phyloP scores from a whole-genome alignment of 2,888 invertebrate genomes.

The Tetragonisca angustula region DNA sequence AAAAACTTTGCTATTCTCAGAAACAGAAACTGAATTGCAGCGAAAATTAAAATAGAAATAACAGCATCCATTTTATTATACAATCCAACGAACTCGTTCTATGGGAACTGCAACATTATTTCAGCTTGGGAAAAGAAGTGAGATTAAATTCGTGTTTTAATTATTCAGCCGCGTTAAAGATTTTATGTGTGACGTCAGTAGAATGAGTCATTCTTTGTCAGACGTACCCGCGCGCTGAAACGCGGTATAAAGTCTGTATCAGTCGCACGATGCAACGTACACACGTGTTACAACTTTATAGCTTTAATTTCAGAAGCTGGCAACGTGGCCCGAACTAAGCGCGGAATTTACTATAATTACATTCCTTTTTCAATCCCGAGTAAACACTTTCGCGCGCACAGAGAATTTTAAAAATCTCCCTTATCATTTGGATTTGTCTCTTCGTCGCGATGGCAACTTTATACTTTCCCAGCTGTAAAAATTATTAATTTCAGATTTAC shows the following conservation, averaged over 20 bases:
- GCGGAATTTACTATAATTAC: not conserved
- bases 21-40: too few relatives aligned
- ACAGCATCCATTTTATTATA: constrained; percentile 3
- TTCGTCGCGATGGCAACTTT: not conserved
- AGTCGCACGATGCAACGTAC: constrained; percentile 21
- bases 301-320: constrained; percentile 35
- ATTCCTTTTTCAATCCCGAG: not conserved
- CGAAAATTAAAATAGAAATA: not conserved
- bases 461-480: not conserved
- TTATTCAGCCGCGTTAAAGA: constrained; percentile 43
- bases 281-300: constrained; percentile 39
- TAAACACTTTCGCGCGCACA: not conserved
- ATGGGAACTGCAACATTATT: not conserved
- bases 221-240: constrained; percentile 16
- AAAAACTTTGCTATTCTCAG: too few relatives aligned
- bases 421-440: not conserved
- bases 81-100: constrained; percentile 1
- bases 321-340: not conserved
- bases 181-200: constrained; percentile 28
- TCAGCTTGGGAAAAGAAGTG: not conserved
- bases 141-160: constrained; percentile 46
- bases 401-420: not conserved
- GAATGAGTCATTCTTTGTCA: constrained; percentile 41
- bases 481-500: not conserved
- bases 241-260: constrained; percentile 39